Percentiles rank a stretch among this genome's conserved stretches.
Evolutionary conservation across 2,113 vertebrate genomes (phyloP).

Genomic region (Lutjanus erythropterus): DNA sequence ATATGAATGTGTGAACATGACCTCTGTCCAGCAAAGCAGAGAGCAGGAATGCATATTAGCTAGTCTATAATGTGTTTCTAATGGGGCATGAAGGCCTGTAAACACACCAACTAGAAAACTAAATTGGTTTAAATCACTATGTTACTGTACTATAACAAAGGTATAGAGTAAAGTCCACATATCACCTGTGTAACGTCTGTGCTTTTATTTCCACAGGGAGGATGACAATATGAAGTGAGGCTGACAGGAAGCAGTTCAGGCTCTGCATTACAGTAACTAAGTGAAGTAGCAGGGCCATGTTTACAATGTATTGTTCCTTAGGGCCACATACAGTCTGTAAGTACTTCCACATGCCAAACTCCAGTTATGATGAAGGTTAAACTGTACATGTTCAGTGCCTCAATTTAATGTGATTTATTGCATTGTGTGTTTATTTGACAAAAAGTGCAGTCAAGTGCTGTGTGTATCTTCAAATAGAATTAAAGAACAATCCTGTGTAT

Average conservation of each 20-base stretch:
- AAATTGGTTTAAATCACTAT: slow-evolving; percentile 1
- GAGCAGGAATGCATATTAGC: slow-evolving; percentile 32
- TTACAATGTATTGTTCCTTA: background rate
- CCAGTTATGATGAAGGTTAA: background rate
- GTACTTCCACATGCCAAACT: background rate
- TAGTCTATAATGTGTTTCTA: slow-evolving; percentile 11
- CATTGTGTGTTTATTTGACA: background rate
- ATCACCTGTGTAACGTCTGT: background rate
- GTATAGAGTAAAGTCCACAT: slow-evolving; percentile 1
- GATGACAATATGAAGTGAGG: slow-evolving; percentile 7
- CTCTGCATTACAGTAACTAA: slow-evolving; percentile 41
- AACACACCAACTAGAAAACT: slow-evolving; percentile 10
- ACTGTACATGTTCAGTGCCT: background rate
- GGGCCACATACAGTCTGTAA: background rate
- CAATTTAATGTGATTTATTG: background rate
- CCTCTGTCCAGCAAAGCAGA: slow-evolving; percentile 2
- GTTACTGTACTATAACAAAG: background rate
- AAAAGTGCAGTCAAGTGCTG: background rate
- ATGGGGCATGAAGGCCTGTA: slow-evolving; percentile 11
- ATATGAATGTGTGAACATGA: slow-evolving; percentile 24
- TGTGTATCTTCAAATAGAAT: background rate
- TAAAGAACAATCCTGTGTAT: background rate
- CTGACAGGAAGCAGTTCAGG: slow-evolving; percentile 25
- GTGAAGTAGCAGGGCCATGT: background rate
- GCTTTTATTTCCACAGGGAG: slow-evolving; percentile 16